phyloP scores from a whole-genome alignment of 2,113 vertebrate species.

The Oxyura jamaicensis region DNA sequence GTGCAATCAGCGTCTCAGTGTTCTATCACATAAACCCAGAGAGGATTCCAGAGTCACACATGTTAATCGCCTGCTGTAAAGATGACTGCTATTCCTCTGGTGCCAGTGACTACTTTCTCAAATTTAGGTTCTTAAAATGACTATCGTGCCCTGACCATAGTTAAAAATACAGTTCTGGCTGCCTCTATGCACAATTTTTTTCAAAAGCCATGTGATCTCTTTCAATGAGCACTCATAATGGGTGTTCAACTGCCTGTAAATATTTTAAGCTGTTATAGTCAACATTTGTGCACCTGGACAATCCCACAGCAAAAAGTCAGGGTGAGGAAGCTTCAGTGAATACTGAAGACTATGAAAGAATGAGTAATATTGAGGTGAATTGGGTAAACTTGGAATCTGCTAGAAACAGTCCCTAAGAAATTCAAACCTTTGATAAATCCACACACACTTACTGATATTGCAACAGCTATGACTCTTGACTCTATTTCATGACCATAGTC shows the following conservation, averaged over 20 bases:
- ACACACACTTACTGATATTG: neutral
- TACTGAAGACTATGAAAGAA: neutral
- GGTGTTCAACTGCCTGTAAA: neutral
- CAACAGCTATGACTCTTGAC: neutral
- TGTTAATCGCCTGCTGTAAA: slow-evolving; percentile 59
- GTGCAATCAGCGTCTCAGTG: slow-evolving; percentile 25
- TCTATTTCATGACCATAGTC: neutral
- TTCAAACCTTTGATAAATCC: neutral
- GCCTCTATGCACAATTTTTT: neutral
- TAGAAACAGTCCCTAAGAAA: neutral
- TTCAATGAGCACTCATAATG: neutral
- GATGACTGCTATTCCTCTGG: neutral
- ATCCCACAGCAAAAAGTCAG: neutral
- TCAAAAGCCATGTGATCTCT: neutral
- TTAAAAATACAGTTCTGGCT: neutral
- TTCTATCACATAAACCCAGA: slow-evolving; percentile 63
- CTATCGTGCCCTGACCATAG: neutral
- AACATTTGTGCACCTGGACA: neutral
- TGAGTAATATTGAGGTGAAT: neutral
- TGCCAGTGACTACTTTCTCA: neutral
- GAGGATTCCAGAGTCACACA: slow-evolving; percentile 54
- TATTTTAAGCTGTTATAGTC: neutral
- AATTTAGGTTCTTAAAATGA: slow-evolving; percentile 15
- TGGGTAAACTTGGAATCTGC: neutral
- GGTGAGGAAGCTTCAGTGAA: neutral